Conservation (phyloP, 1,140 invertebrate genomes). For the Bombus sylvicola region DNA sequence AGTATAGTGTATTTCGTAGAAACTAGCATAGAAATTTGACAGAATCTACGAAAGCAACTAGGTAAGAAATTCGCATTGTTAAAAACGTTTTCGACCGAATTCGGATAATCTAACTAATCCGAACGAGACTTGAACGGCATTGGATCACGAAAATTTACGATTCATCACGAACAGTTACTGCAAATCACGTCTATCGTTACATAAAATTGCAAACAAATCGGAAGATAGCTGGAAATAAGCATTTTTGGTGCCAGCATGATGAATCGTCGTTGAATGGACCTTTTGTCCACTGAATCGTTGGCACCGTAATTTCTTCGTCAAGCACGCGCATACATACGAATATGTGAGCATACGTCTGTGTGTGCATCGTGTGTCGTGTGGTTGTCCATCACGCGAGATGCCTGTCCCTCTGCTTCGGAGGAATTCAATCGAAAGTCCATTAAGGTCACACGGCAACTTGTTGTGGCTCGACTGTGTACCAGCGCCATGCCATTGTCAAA, state of each 20-base stretch:
- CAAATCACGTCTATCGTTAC: neutral
- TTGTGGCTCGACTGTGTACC: constrained; percentile 64
- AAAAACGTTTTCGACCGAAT: no score
- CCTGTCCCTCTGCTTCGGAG: constrained; percentile 13
- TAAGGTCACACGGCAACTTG: constrained; percentile 73
- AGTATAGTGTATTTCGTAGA: no score
- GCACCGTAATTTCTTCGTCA: neutral
- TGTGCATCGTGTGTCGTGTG: constrained; percentile 30
- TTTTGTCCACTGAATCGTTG: neutral
- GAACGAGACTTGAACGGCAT: no score
- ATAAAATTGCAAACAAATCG: neutral
- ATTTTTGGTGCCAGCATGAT: neutral
- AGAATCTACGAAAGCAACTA: no score
- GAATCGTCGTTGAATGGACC: neutral
- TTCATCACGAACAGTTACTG: neutral
- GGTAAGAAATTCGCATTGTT: no score
- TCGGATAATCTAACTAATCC: no score
- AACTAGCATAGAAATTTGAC: no score
- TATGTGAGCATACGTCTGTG: neutral
- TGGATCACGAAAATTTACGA: no score
- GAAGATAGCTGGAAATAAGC: neutral
- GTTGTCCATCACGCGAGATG: constrained; percentile 42
- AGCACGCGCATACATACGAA: neutral
- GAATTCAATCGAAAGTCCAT: constrained; percentile 76
- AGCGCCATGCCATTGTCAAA: constrained; percentile 70